Conservation (phyloP, 2,888 invertebrate species). For the Meteorus cinctellus region DNA sequence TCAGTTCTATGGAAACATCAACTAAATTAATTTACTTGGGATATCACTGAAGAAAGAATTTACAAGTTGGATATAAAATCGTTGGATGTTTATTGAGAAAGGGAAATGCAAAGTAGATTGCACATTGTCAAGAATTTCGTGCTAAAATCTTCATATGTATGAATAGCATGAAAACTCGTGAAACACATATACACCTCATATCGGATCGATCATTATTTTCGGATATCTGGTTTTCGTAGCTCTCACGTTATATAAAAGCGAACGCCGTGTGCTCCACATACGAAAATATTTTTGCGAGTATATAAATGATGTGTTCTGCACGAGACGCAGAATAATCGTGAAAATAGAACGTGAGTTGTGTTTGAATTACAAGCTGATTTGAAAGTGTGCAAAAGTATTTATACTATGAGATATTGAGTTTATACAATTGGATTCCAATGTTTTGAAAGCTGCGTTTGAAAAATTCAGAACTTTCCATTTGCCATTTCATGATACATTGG, state of each 20-base stretch:
- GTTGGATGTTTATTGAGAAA: no score
- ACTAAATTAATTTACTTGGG: no score
- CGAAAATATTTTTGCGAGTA: slow-evolving; percentile 14
- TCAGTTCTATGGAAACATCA: no score
- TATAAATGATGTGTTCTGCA: slow-evolving; percentile 20
- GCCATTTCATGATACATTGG: no score
- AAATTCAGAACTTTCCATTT: no score
- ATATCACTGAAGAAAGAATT: no score
- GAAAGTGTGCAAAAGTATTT: slow-evolving; percentile 3
- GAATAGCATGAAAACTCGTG: neutral
- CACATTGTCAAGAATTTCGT: no score
- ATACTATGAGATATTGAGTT: neutral
- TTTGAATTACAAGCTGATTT: neutral
- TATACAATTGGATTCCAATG: neutral
- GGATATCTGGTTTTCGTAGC: slow-evolving; percentile 4
- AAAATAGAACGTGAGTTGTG: slow-evolving; percentile 12
- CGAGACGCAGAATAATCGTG: slow-evolving; percentile 17
- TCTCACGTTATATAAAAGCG: slow-evolving; percentile 12
- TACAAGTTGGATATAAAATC: no score
- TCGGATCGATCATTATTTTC: neutral
- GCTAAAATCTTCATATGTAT: no score
- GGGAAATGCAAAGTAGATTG: no score
- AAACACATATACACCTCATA: neutral
- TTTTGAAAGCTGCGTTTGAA: no score
- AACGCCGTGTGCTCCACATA: slow-evolving; percentile 9